Percentiles rank a stretch among this genome's conserved stretches.
Evolutionary conservation across 2,888 invertebrate species (phyloP).

Genomic region (Aphelenchoides bicaudatus): DNA sequence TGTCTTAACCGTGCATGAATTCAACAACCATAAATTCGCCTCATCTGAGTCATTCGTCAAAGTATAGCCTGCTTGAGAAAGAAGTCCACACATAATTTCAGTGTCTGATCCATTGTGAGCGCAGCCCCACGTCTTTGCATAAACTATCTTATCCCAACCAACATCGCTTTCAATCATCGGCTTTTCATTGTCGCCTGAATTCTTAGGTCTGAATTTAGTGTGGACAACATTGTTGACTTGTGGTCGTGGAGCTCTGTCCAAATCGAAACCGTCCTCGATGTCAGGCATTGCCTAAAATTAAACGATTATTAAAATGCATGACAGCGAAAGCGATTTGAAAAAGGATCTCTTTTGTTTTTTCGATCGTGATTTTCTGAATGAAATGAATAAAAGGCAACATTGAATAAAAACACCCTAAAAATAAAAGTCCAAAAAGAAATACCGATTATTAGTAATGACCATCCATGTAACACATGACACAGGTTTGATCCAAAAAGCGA

Average conservation of each 20-base stretch:
- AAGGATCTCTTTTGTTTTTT: too few relatives aligned
- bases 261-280: conserved; percentile 32
- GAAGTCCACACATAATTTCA: conserved; percentile 95
- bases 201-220: conserved; percentile 24
- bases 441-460: too few relatives aligned
- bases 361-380: too few relatives aligned
- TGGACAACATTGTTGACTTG: conserved; percentile 23
- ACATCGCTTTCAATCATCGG: conserved; percentile 11
- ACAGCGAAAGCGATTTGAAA: too few relatives aligned
- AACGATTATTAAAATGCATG: too few relatives aligned
- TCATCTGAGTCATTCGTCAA: conserved; percentile 70
- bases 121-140: conserved; percentile 67
- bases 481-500: too few relatives aligned
- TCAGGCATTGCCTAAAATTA: too few relatives aligned
- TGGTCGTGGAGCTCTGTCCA: neutral
- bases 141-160: conserved; percentile 21
- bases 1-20: conserved; percentile 89
- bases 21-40: conserved; percentile 89
- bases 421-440: too few relatives aligned
- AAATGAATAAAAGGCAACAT: too few relatives aligned
- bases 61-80: conserved; percentile 67
- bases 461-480: too few relatives aligned
- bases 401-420: too few relatives aligned
- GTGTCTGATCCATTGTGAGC: conserved; percentile 89
- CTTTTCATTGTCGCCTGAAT: neutral